Percentiles rank a stretch among this genome's conserved stretches.
Evolutionary conservation across 2,797 vertebrate genomes (phyloP).

Genomic region (Lagorchestes hirsutus): DNA sequence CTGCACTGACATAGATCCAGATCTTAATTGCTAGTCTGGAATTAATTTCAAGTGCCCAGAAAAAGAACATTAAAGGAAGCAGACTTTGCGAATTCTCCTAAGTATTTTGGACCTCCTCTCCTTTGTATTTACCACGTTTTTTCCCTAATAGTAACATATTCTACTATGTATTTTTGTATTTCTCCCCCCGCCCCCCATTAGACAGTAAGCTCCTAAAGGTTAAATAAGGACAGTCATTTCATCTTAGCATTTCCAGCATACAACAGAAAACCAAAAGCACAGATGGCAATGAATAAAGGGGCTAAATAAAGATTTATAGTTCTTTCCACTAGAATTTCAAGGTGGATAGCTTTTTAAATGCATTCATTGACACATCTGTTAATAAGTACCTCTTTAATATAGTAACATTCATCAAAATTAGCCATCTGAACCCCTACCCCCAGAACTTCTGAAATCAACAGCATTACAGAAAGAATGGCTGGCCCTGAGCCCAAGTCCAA

Average conservation of each 20-base stretch:
- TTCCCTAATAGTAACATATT: not conserved
- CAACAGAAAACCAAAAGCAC: not conserved
- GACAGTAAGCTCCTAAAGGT: not conserved
- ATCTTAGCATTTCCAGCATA: not conserved
- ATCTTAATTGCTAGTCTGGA: slow-evolving; percentile 57
- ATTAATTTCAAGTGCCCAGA: slow-evolving; percentile 58
- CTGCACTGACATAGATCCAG: slow-evolving; percentile 68
- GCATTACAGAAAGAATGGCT: not conserved
- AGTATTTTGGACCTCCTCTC: not conserved
- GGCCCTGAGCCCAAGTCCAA: not conserved
- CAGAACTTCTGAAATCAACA: not conserved
- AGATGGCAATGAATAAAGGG: not conserved
- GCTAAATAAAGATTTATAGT: not conserved
- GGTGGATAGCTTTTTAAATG: not conserved
- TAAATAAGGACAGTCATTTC: not conserved
- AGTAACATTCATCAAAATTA: not conserved
- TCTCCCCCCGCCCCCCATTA: not conserved
- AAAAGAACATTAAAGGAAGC: slow-evolving; percentile 48
- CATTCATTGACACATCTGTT: not conserved
- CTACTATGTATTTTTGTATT: not conserved
- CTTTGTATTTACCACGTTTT: not conserved
- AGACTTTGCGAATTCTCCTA: not conserved
- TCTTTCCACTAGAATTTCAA: not conserved
- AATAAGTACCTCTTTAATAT: not conserved
- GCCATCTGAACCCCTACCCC: not conserved